A percentile compares a stretch with the other conserved stretches of the same genome.
These are phyloP conservation scores for Bilobella aurantiaca DNA, from an alignment of 1,140 invertebrate genomes.

Conservation along the genomic window DNA sequence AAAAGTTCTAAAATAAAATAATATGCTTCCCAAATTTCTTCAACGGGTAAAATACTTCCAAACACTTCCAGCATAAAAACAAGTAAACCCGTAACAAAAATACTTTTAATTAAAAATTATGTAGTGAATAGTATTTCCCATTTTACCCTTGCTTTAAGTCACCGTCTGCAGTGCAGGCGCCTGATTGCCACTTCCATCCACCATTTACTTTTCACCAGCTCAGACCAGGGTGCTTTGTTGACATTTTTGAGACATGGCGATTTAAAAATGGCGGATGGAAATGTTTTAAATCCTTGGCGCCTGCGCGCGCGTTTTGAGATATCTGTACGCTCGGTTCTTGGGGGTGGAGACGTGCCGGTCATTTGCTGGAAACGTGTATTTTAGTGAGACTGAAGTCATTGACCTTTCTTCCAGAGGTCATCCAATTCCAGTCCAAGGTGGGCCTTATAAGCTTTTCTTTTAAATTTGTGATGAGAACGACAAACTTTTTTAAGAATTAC, in stretches of 20 bases:
- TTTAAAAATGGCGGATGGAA: neutral
- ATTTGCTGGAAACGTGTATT: too few relatives aligned
- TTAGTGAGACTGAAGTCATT: too few relatives aligned
- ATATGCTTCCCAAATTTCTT: slow-evolving; percentile 5
- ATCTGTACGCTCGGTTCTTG: neutral
- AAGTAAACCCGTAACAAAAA: neutral
- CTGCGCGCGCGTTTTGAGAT: neutral
- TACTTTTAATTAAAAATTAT: too few relatives aligned
- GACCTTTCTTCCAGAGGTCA: too few relatives aligned
- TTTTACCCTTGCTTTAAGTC: neutral
- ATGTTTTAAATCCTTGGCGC: neutral
- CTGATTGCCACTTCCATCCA: too few relatives aligned
- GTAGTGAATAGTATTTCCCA: too few relatives aligned
- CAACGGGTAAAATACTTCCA: slow-evolving; percentile 2
- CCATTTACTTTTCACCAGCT: too few relatives aligned
- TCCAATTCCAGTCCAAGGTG: neutral
- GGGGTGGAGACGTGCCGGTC: neutral
- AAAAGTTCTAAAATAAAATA: too few relatives aligned
- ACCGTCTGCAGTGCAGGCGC: too few relatives aligned
- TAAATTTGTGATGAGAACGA: slow-evolving; percentile 1
- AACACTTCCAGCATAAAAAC: neutral
- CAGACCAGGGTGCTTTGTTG: slow-evolving; percentile 2
- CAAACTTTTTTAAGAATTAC: neutral
- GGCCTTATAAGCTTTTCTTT: slow-evolving; percentile 2
- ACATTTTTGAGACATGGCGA: neutral